phyloP scores from a whole-genome alignment of 2,797 vertebrate species.

The Myotis pilosus region DNA sequence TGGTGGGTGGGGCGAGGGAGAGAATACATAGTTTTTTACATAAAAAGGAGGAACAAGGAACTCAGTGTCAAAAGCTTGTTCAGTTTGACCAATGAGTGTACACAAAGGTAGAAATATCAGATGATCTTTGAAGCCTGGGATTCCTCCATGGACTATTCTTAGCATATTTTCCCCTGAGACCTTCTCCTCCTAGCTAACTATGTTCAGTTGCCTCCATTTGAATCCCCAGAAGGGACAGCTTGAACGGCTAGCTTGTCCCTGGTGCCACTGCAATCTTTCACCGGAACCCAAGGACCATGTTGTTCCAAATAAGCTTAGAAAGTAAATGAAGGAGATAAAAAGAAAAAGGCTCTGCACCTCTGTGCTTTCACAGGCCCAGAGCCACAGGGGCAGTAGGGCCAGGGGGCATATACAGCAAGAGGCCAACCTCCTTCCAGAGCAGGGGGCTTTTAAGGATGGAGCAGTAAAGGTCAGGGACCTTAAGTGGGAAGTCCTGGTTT shows the following conservation, averaged over 20 bases:
- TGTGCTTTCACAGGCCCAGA: neutral
- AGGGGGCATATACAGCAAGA: neutral
- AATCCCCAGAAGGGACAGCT: neutral
- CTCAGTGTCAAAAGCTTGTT: neutral
- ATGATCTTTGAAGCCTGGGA: neutral
- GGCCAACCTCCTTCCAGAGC: neutral
- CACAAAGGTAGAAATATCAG: neutral
- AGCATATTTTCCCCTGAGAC: neutral
- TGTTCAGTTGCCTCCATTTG: neutral
- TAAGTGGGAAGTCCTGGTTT: neutral
- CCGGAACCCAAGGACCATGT: neutral
- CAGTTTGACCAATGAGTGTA: neutral
- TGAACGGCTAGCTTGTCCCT: neutral
- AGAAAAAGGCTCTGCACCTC: neutral
- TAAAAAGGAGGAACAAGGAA: neutral
- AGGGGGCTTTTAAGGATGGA: neutral
- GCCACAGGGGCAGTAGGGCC: neutral
- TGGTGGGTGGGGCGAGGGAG: neutral
- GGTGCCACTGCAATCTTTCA: neutral
- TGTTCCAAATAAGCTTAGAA: neutral
- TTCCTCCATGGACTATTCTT: neutral
- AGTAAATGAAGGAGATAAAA: neutral
- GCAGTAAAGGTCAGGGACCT: too few relatives aligned
- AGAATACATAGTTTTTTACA: neutral
- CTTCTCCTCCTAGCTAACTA: neutral